A percentile compares a stretch with the other conserved stretches of the same genome.
Conservation (phyloP, 1,140 invertebrate genomes). For the Aphaenogaster ashmeadi region DNA sequence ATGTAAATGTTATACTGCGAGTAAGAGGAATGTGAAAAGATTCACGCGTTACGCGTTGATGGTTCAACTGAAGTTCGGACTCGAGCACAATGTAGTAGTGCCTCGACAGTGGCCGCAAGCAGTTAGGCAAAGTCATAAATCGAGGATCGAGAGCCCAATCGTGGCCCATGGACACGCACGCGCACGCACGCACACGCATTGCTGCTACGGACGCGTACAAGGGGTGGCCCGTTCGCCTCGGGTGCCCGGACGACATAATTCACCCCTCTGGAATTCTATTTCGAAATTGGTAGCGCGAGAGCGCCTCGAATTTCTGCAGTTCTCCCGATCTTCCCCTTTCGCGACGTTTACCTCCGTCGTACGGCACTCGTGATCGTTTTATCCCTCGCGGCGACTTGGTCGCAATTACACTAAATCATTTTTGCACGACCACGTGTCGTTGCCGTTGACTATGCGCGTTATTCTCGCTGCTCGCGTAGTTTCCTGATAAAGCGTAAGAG, state of each 20-base stretch:
- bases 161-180: constrained; percentile 52
- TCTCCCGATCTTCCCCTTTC: neutral
- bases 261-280: constrained; percentile 50
- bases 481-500: neutral
- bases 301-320: constrained; percentile 30
- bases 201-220: constrained; percentile 55
- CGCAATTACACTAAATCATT: constrained; percentile 32
- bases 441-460: neutral
- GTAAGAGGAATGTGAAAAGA: neutral
- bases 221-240: constrained; percentile 62
- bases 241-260: constrained; percentile 68
- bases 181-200: constrained; percentile 23
- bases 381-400: constrained; percentile 20
- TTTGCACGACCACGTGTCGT: constrained; percentile 24
- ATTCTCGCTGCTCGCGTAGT: neutral
- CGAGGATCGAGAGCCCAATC: constrained; percentile 69
- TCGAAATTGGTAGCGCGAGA: neutral
- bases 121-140: constrained; percentile 71
- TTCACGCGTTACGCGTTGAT: constrained; percentile 21
- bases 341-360: constrained; percentile 11
- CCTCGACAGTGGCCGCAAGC: constrained; percentile 50
- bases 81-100: constrained; percentile 16
- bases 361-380: neutral
- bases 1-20: neutral
- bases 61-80: constrained; percentile 30